Evolutionary conservation across 2,888 invertebrate species (phyloP), one percentile per base, ranked within the genome.

Genomic region (Drosophila emarginata): DNA sequence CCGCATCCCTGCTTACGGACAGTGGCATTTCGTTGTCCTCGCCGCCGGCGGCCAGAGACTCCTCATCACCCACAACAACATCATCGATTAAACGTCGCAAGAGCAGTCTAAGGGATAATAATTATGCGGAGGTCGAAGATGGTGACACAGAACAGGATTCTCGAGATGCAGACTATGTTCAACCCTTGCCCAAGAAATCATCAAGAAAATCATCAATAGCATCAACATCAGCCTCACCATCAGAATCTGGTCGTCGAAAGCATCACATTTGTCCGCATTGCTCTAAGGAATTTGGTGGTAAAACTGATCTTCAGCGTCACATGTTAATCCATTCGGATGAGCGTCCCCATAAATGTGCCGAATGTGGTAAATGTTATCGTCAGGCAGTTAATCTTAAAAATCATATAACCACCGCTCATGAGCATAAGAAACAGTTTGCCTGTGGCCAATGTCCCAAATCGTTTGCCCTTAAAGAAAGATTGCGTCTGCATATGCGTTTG

Each of bases 371-470:
- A 78, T 92, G 92, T 45, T 96, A 95, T 89, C 92, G 94, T 0
- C 95, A 95, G 80, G 93, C 93, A 57, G 93, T 94, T 26, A 94
- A 94, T 67, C 91, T 95, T 57, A 93, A 94, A 80, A 94, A 94
- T 79, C 96, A 96, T 73, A 89, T 90, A 32, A 91, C 89, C 50
- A 89, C 90, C 37, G 90, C 90, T 4, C 92, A 92, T 72, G 89
- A 89, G 61, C 89, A 84, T 12, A 85, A 89, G 40, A 88, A 89
- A 5, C 84, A 94, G 26, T 96, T 94, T 90, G 93, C 94, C 57
- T 97, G 97, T 89, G 92, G 94, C 80, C 94, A 95, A 76, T 97
- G 97, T 90, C 93, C 94, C 58, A 96, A 96, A 89, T 93, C 94
- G 36, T 97, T 97, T 89, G 94, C 95, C 0, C 92, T 96, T 12